A percentile compares a stretch with the other conserved stretches of the same genome.
Evolutionary conservation across 2,888 invertebrate genomes (phyloP).

Genomic region (Parascotia fuliginaria): DNA sequence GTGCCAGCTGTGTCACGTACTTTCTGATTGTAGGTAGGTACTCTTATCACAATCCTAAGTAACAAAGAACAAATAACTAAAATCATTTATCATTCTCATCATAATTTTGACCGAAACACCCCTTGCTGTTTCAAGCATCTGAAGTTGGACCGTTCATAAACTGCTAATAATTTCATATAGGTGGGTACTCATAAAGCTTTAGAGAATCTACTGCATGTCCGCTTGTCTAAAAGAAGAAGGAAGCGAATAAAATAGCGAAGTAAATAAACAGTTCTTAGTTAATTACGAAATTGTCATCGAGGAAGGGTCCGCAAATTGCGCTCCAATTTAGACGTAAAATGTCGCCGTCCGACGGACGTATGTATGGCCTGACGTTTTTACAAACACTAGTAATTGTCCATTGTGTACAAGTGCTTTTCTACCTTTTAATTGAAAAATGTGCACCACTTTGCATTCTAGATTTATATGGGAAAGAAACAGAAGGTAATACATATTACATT

Average conservation of each 20-base stretch:
- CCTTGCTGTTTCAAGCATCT: no score
- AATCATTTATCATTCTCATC: no score
- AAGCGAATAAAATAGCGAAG: slow-evolving; percentile 29
- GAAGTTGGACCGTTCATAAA: no score
- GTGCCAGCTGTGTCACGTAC: no score
- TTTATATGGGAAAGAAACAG: slow-evolving; percentile 29
- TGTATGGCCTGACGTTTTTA: slow-evolving; percentile 56
- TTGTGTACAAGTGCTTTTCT: slow-evolving; percentile 48
- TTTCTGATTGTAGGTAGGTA: no score
- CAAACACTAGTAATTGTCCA: slow-evolving; percentile 61
- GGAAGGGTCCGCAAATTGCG: slow-evolving; percentile 65
- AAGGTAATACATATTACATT: slow-evolving; percentile 1
- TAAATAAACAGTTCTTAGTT: slow-evolving; percentile 63
- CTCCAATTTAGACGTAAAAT: slow-evolving; percentile 74
- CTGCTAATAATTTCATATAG: neutral
- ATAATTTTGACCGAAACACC: no score
- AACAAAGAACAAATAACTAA: no score
- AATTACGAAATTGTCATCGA: slow-evolving; percentile 72
- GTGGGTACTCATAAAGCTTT: neutral
- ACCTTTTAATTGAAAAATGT: slow-evolving; percentile 54
- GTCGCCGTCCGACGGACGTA: slow-evolving; percentile 47
- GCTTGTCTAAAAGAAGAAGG: slow-evolving; percentile 20
- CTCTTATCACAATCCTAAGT: no score
- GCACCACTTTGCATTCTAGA: slow-evolving; percentile 29
- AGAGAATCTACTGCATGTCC: slow-evolving; percentile 7